Conservation (phyloP, 64 coral and sea anemone genomes). For the Orbicella faveolata region DNA sequence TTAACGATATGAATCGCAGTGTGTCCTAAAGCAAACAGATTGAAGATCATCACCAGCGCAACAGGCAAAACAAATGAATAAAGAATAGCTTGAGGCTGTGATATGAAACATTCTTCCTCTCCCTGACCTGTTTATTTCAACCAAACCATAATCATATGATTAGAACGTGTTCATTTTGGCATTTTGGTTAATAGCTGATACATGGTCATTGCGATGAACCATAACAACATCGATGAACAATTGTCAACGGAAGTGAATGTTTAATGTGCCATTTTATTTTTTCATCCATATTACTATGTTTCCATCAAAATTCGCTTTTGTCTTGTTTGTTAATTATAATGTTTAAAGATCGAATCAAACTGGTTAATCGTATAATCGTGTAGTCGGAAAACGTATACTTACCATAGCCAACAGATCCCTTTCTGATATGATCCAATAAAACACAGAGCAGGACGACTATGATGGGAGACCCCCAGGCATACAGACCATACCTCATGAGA, state of each 20-base stretch:
- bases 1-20: conserved; percentile 36
- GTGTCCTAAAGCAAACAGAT: conserved; percentile 40
- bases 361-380: too few species aligned
- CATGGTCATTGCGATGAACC: too few species aligned
- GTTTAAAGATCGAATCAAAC: too few species aligned
- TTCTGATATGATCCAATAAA: not conserved
- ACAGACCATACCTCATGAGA: not conserved
- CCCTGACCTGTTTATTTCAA: not conserved
- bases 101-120: conserved; percentile 40
- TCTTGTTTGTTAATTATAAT: too few species aligned
- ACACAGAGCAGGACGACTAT: not conserved
- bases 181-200: too few species aligned
- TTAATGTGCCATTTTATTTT: too few species aligned
- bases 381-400: not conserved
- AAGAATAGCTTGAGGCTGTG: conserved; percentile 7
- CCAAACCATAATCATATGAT: not conserved
- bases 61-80: conserved; percentile 33
- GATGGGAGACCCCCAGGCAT: conserved; percentile 6
- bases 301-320: too few species aligned
- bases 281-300: too few species aligned
- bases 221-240: too few species aligned
- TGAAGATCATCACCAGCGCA: conserved; percentile 39
- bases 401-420: conserved; percentile 19
- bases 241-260: too few species aligned
- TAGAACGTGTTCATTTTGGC: too few species aligned